These are phyloP conservation scores for Hydriomena furcata DNA, from an alignment of 2,888 invertebrate species.

Conservation along the genomic window DNA sequence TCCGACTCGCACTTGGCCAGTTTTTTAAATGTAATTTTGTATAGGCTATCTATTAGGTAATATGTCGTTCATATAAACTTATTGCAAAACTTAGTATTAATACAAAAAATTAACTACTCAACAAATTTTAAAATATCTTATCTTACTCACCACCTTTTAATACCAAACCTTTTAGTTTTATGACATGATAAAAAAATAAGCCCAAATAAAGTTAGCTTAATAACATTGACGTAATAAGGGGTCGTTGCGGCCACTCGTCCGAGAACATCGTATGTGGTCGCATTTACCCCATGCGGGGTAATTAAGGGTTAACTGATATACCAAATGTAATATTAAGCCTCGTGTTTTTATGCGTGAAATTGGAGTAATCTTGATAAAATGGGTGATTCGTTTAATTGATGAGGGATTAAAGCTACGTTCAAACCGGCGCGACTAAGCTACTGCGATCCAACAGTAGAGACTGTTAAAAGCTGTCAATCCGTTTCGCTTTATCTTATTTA, in stretches of 20 bases:
- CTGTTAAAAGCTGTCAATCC: too few species aligned
- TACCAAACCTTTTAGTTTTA: not conserved
- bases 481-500: too few species aligned
- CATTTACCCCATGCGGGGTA: slow-evolving; percentile 21
- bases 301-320: slow-evolving; percentile 24
- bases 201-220: slow-evolving; percentile 8
- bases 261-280: slow-evolving; percentile 18
- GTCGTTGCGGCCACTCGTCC: slow-evolving; percentile 14
- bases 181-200: not conserved
- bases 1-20: too few species aligned
- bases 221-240: slow-evolving; percentile 20
- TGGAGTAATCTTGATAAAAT: not conserved
- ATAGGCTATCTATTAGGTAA: too few species aligned
- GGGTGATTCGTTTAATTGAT: not conserved
- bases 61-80: too few species aligned
- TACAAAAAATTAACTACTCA: too few species aligned
- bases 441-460: not conserved
- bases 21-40: too few species aligned
- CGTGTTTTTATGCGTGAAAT: slow-evolving; percentile 15
- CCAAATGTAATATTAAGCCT: slow-evolving; percentile 19
- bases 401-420: too few species aligned
- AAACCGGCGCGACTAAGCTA: too few species aligned
- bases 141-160: not conserved
- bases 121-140: too few species aligned
- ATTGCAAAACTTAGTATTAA: too few species aligned